A percentile compares a stretch with the other conserved stretches of the same genome.
Evolutionary conservation across 2,113 vertebrate species (phyloP).

Genomic region (Nycticebus coucang): DNA sequence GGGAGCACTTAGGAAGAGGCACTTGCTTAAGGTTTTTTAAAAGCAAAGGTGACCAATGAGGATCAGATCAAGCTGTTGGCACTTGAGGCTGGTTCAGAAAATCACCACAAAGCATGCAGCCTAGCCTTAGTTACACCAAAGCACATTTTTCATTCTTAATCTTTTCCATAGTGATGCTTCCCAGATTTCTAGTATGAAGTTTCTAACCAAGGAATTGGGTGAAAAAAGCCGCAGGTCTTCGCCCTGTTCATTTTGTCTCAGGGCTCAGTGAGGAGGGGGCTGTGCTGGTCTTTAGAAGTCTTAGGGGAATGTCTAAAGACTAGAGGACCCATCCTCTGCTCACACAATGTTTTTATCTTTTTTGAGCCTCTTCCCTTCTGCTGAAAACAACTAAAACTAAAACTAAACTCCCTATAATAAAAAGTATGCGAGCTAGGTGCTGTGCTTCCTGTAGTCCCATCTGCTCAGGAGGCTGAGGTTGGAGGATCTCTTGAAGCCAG

Average conservation of each 20-base stretch:
- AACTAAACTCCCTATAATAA: background rate
- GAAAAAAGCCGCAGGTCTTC: background rate
- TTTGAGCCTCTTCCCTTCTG: background rate
- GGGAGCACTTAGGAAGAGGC: background rate
- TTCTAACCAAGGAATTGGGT: background rate
- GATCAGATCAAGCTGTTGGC: background rate
- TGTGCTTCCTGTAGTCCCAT: background rate
- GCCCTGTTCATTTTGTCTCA: background rate
- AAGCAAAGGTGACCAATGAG: background rate
- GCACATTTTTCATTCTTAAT: background rate
- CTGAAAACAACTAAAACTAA: background rate
- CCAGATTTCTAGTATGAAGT: background rate
- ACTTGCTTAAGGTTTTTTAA: conserved; percentile 2
- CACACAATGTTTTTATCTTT: background rate
- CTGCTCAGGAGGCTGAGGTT: background rate
- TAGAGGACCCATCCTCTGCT: background rate
- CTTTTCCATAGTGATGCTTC: background rate
- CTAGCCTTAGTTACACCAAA: background rate
- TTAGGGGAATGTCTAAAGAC: background rate
- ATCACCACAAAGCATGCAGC: background rate
- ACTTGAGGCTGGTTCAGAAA: background rate
- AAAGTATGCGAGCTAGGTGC: background rate
- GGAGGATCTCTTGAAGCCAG: background rate
- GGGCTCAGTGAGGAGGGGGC: background rate
- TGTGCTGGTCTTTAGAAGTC: no score